Evolutionary conservation across 2,888 invertebrate species (phyloP).

Genomic region (Mycogona germanica): DNA sequence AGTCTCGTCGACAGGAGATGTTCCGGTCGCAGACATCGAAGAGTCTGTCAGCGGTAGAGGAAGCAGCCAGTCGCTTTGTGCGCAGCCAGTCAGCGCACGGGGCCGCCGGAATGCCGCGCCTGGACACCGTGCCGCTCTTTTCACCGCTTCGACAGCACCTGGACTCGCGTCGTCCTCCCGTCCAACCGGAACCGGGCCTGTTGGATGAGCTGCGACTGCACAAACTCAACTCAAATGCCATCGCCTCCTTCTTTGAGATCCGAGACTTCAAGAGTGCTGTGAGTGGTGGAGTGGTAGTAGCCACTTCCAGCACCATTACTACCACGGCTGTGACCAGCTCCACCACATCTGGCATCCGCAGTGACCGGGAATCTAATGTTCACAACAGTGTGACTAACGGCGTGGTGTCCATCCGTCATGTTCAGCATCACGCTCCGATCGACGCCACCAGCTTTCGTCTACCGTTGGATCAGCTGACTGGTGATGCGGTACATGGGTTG

Average conservation of each 20-base stretch:
- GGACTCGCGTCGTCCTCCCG: constrained; percentile 1
- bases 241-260: background rate
- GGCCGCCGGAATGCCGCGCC: constrained; percentile 4
- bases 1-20: constrained; percentile 1
- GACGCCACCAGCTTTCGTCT: too few relatives aligned
- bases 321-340: too few relatives aligned
- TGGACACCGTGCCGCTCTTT: constrained; percentile 12
- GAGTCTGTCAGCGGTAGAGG: constrained; percentile 12
- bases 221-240: background rate
- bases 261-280: background rate
- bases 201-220: constrained; percentile 3
- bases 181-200: too few relatives aligned
- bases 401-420: too few relatives aligned
- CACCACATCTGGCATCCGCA: too few relatives aligned
- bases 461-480: too few relatives aligned
- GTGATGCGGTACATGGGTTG: too few relatives aligned
- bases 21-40: constrained; percentile 3
- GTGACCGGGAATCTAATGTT: too few relatives aligned
- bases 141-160: background rate
- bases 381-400: too few relatives aligned
- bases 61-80: background rate
- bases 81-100: background rate
- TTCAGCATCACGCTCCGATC: too few relatives aligned
- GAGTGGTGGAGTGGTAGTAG: too few relatives aligned
- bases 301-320: too few relatives aligned